Evolutionary conservation across 2,797 vertebrate genomes (phyloP), one percentile per base, ranked within the genome.

Genomic region (Pangasius krempfi): DNA sequence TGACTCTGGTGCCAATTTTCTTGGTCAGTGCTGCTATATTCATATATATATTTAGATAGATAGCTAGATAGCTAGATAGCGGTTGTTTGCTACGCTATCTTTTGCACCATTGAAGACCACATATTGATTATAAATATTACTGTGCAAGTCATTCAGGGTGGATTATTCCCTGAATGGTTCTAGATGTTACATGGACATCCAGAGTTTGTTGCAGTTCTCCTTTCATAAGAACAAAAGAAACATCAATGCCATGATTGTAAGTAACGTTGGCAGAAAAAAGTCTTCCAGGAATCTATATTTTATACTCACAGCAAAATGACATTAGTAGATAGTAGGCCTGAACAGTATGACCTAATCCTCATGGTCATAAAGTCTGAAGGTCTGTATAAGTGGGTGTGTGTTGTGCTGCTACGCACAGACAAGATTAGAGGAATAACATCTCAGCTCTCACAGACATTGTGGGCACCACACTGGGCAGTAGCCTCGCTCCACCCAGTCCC

Each of bases 391-490:
- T 72, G 68, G 66, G 30, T 70, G 84, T 70, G 56, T 87, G 47
- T 87, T 76, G 52, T 25, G 37, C 30, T 68, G 52, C 40, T 83
- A 62, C 33, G 22, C 66, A 27, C 58, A 85, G 62, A 89, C 54
- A 18, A 27, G 76, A 89, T 76, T 89, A 86, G 89, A 68, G 33
- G 84, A 87, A 87, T 85, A 86, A 90, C 92, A 87, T 92, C 89
- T 84, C 90, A 52, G 66, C 14, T 79, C 76, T 68, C 75, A 52
- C 87, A 88, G 88, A 92, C 80, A 54, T 86, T 91, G 91, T 78
- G 88, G 89, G 91, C 89, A 93, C 93, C 91, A 93, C 88, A 93
- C 94, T 94, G 95, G 93, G 92, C 94, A 95, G 93, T 88, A 85
- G 90, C 91, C 90, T 92, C 92, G 90, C 92, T 93, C 93, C 94